Conservation (phyloP, 2,113 vertebrate genomes). For the Empidonax traillii region DNA sequence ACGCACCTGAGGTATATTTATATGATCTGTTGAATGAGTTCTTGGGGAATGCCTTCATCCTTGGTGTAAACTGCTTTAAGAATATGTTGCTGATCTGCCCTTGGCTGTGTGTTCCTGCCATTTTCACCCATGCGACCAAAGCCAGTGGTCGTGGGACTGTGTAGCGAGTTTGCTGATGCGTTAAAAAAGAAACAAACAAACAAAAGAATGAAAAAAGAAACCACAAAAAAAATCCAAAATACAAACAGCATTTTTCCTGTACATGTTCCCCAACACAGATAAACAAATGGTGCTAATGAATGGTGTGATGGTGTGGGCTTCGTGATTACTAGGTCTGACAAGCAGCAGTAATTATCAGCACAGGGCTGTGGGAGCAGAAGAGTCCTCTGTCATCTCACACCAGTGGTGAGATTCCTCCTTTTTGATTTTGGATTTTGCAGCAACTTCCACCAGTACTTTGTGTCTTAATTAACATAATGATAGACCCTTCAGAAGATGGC, state of each 20-base stretch:
- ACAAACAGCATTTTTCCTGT: background rate
- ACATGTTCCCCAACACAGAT: background rate
- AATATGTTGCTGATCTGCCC: background rate
- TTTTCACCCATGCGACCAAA: background rate
- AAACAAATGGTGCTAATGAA: background rate
- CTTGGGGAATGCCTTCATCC: background rate
- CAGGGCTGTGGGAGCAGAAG: background rate
- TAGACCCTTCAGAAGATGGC: background rate
- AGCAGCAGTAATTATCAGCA: background rate
- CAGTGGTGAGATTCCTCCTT: background rate
- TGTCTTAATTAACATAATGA: background rate
- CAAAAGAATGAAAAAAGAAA: too few relatives aligned
- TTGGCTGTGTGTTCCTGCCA: background rate
- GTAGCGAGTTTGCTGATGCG: background rate
- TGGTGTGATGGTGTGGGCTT: background rate
- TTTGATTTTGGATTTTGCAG: background rate
- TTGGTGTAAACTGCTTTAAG: background rate
- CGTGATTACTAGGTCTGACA: background rate
- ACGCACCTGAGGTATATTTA: background rate
- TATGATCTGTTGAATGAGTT: background rate
- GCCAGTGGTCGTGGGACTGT: fast-evolving
- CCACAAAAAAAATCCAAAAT: too few relatives aligned
- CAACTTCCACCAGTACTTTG: background rate
- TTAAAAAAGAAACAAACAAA: background rate
- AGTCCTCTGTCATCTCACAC: background rate